Conservation (phyloP, 2,797 vertebrate genomes). For the Gymnodraco acuticeps region DNA sequence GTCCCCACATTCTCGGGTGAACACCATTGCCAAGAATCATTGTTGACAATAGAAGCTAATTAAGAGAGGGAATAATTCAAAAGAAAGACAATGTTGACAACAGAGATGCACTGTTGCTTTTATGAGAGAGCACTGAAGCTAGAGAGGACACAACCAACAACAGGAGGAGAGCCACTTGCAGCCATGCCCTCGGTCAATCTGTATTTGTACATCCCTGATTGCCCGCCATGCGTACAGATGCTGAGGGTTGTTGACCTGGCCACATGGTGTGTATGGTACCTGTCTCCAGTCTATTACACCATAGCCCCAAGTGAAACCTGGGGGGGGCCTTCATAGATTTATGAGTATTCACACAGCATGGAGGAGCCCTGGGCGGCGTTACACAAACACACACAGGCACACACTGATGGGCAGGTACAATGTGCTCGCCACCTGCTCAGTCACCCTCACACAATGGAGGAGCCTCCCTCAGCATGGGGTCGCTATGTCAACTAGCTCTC, state of each 20-base stretch:
- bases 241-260: slow-evolving; percentile 63
- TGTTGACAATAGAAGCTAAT: slow-evolving; percentile 51
- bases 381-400: slow-evolving; percentile 37
- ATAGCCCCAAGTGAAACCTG: slow-evolving; percentile 56
- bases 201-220: slow-evolving; percentile 54
- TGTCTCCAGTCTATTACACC: slow-evolving; percentile 53
- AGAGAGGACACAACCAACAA: slow-evolving; percentile 41
- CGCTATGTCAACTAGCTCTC: slow-evolving; percentile 51
- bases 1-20: slow-evolving; percentile 43
- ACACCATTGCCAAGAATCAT: slow-evolving; percentile 48
- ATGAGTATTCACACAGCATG: slow-evolving; percentile 53
- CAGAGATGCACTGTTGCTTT: slow-evolving; percentile 30
- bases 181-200: slow-evolving; percentile 47
- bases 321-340: slow-evolving; percentile 52
- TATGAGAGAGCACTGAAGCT: slow-evolving; percentile 24
- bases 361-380: slow-evolving; percentile 36
- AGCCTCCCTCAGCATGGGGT: slow-evolving; percentile 54
- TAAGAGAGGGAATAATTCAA: slow-evolving; percentile 49
- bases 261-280: slow-evolving; percentile 43
- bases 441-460: slow-evolving; percentile 35
- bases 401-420: slow-evolving; percentile 40
- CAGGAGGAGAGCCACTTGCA: slow-evolving; percentile 44
- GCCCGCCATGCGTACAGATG: slow-evolving; percentile 61
- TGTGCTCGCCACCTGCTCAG: slow-evolving; percentile 53
- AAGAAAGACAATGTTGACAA: slow-evolving; percentile 48